Base-by-base conservation (phyloP, 2,888 invertebrate species). In the Hesperia comma region DNA sequence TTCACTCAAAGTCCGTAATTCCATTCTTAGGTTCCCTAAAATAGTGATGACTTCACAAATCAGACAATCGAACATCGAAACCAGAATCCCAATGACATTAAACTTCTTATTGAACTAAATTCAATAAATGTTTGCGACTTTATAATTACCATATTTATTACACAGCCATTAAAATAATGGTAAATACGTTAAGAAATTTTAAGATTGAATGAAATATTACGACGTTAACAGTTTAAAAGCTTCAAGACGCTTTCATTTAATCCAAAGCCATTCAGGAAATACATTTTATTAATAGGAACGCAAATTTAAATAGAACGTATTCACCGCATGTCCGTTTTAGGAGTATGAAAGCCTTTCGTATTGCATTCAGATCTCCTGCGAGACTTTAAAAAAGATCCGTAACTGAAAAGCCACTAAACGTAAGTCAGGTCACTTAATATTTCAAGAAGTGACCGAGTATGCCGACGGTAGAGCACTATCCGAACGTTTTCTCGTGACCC, bases 401-500 rank as follows among this genome's bases (percentile, higher is more conserved):
- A 62, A 64, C 64, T 63, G 60, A 63, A 70, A 66, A 61, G 26
- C 57, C 26, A 51, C 69, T 62, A 57, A 67, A 54, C 70, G 63
- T 68, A 68, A 69, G 62, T 61, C 61, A 62, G 54, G 68, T 69
- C 68, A 37, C 58, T 78, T 73, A 78, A 79, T 79, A 79, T 74
- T 79, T 77, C 71, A 79, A 74, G 73, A 72, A 71, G 68, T 70
- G 66, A 69, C 70, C 73, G 70, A 75, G 46, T 56, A 56, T 75
- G 68, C 73, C 72, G 68, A 71, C 68, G 69, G 68, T 64, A 70
- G 68, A 15, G 32, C 40, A 43, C 33, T 64, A 46, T 67, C 60
- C 58, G 63, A 33, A n/a, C 41, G 17, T 57, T 10, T 61, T 61
- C 63, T 69, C 70, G 17, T 49, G 49, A 19, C 49, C 51, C 14